Evolutionary conservation across 2,797 vertebrate species (phyloP).

Genomic region (Bradypodion pumilum): DNA sequence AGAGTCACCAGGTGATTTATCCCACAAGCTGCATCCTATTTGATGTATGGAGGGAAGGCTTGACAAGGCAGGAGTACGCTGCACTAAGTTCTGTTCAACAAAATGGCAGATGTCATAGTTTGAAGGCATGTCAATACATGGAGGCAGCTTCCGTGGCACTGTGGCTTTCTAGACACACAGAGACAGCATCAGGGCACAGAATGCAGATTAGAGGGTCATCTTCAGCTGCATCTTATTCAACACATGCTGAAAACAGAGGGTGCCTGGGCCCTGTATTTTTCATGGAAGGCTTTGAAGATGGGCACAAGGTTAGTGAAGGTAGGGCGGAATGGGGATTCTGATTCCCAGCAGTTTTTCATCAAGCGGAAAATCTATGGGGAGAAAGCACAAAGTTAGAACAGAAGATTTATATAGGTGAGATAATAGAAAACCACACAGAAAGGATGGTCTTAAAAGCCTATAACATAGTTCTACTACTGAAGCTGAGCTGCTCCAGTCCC

Average conservation of each 20-base stretch:
- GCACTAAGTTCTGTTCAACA: neutral
- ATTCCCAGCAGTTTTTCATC: constrained; percentile 88
- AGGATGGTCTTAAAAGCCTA: neutral
- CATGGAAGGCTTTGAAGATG: constrained; percentile 73
- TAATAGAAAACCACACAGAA: neutral
- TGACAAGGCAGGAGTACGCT: neutral
- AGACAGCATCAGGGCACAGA: neutral
- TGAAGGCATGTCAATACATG: neutral
- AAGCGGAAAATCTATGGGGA: constrained; percentile 69
- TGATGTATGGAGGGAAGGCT: neutral
- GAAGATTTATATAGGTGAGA: neutral
- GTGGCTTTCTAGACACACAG: constrained; percentile 2
- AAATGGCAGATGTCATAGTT: neutral
- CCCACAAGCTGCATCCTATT: neutral
- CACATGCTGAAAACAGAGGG: constrained; percentile 70
- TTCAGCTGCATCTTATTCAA: constrained; percentile 12
- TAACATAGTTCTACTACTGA: neutral
- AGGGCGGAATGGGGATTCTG: constrained; percentile 80
- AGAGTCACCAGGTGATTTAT: neutral
- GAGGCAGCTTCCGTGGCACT: constrained; percentile 5
- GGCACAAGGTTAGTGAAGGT: constrained; percentile 81
- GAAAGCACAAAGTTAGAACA: neutral
- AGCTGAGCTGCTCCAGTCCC: neutral
- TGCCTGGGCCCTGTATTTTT: constrained; percentile 69
- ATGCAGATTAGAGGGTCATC: neutral